Percentiles rank a stretch among this genome's conserved stretches.
These are phyloP conservation scores for Drosophila picticornis DNA, from an alignment of 2,888 invertebrate species.

Conservation along the genomic window DNA sequence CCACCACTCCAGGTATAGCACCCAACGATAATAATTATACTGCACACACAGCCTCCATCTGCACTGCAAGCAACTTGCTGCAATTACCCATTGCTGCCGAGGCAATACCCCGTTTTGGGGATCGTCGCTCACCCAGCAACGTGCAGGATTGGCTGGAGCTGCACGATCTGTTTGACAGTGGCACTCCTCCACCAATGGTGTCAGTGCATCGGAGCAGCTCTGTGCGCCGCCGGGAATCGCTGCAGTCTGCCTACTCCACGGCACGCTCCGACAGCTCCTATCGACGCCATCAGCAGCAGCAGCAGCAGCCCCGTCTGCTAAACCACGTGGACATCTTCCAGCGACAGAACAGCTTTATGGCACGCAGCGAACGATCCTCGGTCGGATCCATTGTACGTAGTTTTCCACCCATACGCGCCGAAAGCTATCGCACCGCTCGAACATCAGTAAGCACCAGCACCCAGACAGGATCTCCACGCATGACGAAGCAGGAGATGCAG, in stretches of 20 bases:
- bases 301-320: constrained; percentile 55
- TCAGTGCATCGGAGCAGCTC: constrained; percentile 40
- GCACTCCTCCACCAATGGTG: constrained; percentile 8
- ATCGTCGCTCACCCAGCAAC: constrained; percentile 84
- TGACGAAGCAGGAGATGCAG: constrained; percentile 32
- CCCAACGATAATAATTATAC: constrained; percentile 40
- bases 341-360: constrained; percentile 81
- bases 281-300: constrained; percentile 56
- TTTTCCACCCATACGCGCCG: constrained; percentile 81
- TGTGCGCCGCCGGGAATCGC: constrained; percentile 67
- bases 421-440: constrained; percentile 61
- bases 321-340: constrained; percentile 80
- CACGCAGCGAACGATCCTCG: constrained; percentile 82
- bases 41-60: constrained; percentile 7
- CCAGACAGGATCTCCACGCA: constrained; percentile 42
- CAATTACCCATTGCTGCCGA: constrained; percentile 62
- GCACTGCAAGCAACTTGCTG: constrained; percentile 42
- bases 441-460: constrained; percentile 51
- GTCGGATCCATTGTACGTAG: constrained; percentile 81
- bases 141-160: constrained; percentile 85
- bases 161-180: constrained; percentile 78
- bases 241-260: constrained; percentile 71
- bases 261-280: constrained; percentile 73
- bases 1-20: constrained; percentile 79
- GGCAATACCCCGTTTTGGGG: constrained; percentile 82